A percentile compares a stretch with the other conserved stretches of the same genome.
Evolutionary conservation across 2,888 invertebrate genomes (phyloP).

Genomic region (Phyto melanocephala): DNA sequence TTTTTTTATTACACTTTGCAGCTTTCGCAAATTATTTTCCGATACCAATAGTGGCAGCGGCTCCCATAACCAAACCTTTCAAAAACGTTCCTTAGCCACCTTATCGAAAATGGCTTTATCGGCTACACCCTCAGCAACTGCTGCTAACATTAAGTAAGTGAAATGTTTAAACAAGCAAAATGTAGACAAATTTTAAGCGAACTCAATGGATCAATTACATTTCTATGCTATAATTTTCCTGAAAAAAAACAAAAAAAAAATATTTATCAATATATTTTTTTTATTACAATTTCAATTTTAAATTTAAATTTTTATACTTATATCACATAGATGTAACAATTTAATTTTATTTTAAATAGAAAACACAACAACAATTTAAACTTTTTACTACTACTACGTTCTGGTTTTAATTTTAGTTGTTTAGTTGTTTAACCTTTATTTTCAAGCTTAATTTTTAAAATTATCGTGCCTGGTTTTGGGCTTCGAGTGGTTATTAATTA

Average conservation of each 20-base stretch:
- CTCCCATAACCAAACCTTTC: conserved; percentile 80
- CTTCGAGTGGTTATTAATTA: too few relatives aligned
- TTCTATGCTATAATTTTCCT: conserved; percentile 45
- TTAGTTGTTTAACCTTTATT: too few relatives aligned
- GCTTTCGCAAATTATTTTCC: conserved; percentile 94
- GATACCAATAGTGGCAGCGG: conserved; percentile 81
- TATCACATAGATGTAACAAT: too few relatives aligned
- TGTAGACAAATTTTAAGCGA: conserved; percentile 31
- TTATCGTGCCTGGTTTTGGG: too few relatives aligned
- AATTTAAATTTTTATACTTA: conserved; percentile 14
- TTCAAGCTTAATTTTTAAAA: too few relatives aligned
- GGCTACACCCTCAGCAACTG: conserved; percentile 72
- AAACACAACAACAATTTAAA: not conserved
- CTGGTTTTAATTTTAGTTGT: too few relatives aligned
- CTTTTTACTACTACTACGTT: too few relatives aligned
- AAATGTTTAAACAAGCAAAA: conserved; percentile 18
- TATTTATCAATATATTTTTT: not conserved
- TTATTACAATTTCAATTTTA: not conserved
- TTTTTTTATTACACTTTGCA: conserved; percentile 80
- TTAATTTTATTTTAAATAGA: not conserved
- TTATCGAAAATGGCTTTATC: conserved; percentile 86
- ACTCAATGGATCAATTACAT: conserved; percentile 62
- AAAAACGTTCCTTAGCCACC: conserved; percentile 88
- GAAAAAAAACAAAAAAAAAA: not conserved
- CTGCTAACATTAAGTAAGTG: conserved; percentile 64